These are phyloP conservation scores for Listronotus oregonensis DNA, from an alignment of 1,140 invertebrate species.

Conservation along the genomic window DNA sequence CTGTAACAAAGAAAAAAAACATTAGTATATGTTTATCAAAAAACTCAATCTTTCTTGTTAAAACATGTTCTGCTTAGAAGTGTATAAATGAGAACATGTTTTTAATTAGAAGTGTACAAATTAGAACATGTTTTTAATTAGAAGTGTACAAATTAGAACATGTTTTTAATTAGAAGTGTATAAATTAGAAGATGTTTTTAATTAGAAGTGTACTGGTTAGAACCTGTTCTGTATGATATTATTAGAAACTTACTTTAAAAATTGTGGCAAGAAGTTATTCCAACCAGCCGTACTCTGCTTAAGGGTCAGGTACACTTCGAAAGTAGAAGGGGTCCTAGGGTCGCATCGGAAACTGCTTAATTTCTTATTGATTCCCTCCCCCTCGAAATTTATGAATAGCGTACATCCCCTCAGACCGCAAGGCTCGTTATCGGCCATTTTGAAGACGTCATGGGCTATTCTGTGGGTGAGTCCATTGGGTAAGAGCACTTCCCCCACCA, in stretches of 20 bases:
- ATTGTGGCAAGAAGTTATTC: slow-evolving; percentile 81
- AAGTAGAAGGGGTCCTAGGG: slow-evolving; percentile 80
- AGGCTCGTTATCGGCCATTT: slow-evolving; percentile 81
- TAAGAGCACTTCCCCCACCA: slow-evolving; percentile 75
- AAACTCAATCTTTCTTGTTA: too few relatives aligned
- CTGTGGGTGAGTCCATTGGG: slow-evolving; percentile 76
- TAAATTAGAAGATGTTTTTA: too few relatives aligned
- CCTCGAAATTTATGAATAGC: slow-evolving; percentile 75
- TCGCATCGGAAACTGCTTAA: slow-evolving; percentile 77
- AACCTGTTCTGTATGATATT: too few relatives aligned
- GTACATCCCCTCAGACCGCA: slow-evolving; percentile 81
- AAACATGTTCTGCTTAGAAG: too few relatives aligned
- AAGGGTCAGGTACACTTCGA: slow-evolving; percentile 82
- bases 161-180: too few relatives aligned
- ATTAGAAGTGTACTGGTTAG: too few relatives aligned
- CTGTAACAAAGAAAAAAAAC: slow-evolving; percentile 45
- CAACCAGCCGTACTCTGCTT: slow-evolving; percentile 81
- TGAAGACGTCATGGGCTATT: slow-evolving; percentile 75
- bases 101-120: too few relatives aligned
- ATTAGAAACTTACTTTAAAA: slow-evolving; percentile 74
- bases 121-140: too few relatives aligned
- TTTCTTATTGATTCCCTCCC: slow-evolving; percentile 68
- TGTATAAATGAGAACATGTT: too few relatives aligned
- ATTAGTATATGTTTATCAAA: too few relatives aligned
- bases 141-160: too few relatives aligned